Conservation (phyloP, 2,113 vertebrate species). For the Alligator sinensis region DNA sequence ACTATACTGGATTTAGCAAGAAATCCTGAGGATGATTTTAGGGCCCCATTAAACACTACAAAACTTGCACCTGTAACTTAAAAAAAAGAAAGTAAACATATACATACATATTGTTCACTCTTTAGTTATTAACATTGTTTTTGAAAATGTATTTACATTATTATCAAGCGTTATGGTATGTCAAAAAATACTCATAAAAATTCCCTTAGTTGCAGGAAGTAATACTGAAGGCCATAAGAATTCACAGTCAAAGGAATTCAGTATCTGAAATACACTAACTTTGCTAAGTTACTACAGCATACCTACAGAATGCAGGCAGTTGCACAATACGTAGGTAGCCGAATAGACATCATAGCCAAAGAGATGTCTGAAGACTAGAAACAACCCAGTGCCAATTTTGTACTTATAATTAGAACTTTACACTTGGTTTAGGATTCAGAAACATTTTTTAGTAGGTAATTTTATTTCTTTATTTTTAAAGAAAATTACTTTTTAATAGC, state of each 20-base stretch:
- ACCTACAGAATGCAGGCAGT: rapidly evolving
- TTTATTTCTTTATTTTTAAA: background rate
- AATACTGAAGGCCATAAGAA: background rate
- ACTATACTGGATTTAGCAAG: constrained; percentile 96
- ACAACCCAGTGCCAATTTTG: background rate
- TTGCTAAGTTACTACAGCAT: background rate
- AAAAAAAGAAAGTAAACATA: constrained; percentile 6
- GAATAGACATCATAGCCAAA: rapidly evolving
- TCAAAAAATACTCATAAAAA: background rate
- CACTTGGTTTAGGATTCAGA: background rate
- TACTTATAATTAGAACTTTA: background rate
- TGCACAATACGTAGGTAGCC: background rate
- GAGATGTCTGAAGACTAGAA: background rate
- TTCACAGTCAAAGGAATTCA: background rate
- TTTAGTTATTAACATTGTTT: background rate
- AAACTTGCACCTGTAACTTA: constrained; percentile 96
- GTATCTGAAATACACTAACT: background rate
- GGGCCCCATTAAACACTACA: constrained; percentile 94
- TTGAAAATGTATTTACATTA: background rate
- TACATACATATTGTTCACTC: background rate
- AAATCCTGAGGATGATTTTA: constrained; percentile 93
- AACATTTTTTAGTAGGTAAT: background rate
- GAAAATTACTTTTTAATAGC: background rate
- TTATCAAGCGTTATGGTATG: background rate
- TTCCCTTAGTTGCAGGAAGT: background rate